Conservation (phyloP, 2,888 invertebrate genomes). For the Ophion ventricosus region DNA sequence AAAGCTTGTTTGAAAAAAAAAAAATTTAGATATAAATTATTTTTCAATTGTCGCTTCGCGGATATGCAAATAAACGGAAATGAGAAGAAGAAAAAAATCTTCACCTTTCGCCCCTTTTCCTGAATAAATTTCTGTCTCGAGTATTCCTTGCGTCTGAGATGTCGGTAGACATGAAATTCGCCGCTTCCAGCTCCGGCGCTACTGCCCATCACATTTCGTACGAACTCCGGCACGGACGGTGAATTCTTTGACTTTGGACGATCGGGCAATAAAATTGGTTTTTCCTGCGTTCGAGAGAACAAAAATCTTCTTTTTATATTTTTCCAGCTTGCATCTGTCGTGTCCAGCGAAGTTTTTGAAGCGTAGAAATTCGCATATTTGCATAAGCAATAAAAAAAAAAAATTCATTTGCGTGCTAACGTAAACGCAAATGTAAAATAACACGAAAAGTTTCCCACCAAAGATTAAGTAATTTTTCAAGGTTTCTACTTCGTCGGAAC, state of each 20-base stretch:
- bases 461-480: too few species aligned
- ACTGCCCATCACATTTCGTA: conserved; percentile 99
- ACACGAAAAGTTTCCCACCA: too few species aligned
- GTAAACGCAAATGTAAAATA: too few species aligned
- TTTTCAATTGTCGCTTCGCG: background rate
- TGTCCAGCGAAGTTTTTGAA: too few species aligned
- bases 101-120: conserved; percentile 93
- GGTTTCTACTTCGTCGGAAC: too few species aligned
- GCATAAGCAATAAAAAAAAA: too few species aligned
- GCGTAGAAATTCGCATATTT: too few species aligned
- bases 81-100: conserved; percentile 23
- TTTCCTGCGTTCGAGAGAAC: conserved; percentile 87
- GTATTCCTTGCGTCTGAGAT: conserved; percentile 97
- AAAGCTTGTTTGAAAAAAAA: too few species aligned
- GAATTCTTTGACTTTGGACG: conserved; percentile 90
- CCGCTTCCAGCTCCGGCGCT: conserved; percentile 99
- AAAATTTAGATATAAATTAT: too few species aligned
- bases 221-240: conserved; percentile 95
- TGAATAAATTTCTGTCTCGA: conserved; percentile 97
- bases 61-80: background rate
- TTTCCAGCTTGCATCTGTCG: too few species aligned
- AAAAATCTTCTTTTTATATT: too few species aligned
- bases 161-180: conserved; percentile 99
- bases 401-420: too few species aligned
- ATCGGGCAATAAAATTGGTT: conserved; percentile 94